Evolutionary conservation across 2,113 vertebrate species (phyloP).

Genomic region (Cebus imitator): DNA sequence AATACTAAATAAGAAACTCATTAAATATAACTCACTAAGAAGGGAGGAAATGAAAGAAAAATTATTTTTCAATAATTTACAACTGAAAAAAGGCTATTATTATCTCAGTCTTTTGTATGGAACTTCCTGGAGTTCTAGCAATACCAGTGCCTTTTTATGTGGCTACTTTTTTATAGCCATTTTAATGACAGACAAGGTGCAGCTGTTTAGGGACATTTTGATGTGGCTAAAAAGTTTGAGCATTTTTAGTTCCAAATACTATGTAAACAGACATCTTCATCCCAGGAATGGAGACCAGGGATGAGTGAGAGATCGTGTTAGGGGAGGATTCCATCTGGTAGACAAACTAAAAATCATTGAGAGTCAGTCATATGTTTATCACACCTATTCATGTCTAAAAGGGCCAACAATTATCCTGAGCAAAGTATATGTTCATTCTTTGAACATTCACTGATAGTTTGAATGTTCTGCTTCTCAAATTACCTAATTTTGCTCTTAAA

Average conservation of each 20-base stretch:
- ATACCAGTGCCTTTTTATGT: neutral
- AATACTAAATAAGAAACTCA: neutral
- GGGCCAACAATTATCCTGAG: neutral
- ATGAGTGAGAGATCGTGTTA: neutral
- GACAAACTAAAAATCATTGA: neutral
- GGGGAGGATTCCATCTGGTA: neutral
- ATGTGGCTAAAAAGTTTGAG: neutral
- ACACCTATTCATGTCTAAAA: neutral
- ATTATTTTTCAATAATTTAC: neutral
- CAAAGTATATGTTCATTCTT: neutral
- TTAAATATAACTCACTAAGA: neutral
- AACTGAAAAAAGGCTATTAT: neutral
- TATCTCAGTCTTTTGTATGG: neutral
- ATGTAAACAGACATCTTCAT: neutral
- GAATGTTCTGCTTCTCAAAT: neutral
- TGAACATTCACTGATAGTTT: neutral
- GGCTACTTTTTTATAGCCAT: neutral
- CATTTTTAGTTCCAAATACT: neutral
- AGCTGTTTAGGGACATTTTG: neutral
- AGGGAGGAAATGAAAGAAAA: slow-evolving; percentile 20
- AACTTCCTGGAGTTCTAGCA: neutral
- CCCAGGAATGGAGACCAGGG: neutral
- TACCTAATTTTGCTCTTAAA: neutral
- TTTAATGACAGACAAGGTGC: neutral
- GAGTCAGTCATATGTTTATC: neutral